Percentiles rank a stretch among this genome's conserved stretches.
phyloP scores from a whole-genome alignment of 2,113 vertebrate species.

The Tympanuchus pallidicinctus region DNA sequence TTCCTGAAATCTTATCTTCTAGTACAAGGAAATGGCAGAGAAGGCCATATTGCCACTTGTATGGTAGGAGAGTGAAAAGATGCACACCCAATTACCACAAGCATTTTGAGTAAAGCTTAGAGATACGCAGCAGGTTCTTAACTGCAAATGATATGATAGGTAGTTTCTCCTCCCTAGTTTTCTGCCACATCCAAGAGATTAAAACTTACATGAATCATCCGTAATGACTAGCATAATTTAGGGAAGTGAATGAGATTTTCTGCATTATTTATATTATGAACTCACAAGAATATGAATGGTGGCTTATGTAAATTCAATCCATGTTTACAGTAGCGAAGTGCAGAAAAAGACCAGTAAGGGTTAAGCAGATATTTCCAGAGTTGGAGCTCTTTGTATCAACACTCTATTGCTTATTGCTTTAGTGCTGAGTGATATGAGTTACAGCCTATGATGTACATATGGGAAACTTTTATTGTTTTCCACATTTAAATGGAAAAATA shows the following conservation, averaged over 20 bases:
- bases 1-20: conserved; percentile 66
- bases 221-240: conserved; percentile 83
- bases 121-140: conserved; percentile 77
- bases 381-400: conserved; percentile 68
- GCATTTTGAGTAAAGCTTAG: conserved; percentile 74
- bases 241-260: conserved; percentile 79
- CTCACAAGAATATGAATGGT: conserved; percentile 77
- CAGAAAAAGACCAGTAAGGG: conserved; percentile 48
- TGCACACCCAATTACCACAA: conserved; percentile 75
- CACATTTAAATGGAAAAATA: conserved; percentile 76
- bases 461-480: conserved; percentile 77
- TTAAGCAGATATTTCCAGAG: conserved; percentile 74
- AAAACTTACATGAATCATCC: conserved; percentile 81
- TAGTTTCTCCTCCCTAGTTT: conserved; percentile 78
- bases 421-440: conserved; percentile 65
- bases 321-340: conserved; percentile 71
- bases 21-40: conserved; percentile 62
- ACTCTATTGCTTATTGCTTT: conserved; percentile 61
- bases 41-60: conserved; percentile 73
- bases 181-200: conserved; percentile 81
- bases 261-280: conserved; percentile 81
- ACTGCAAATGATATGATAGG: conserved; percentile 80
- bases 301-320: conserved; percentile 75
- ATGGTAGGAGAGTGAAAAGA: conserved; percentile 68
- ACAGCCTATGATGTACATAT: conserved; percentile 68